Percentiles rank a stretch among this genome's conserved stretches.
Evolutionary conservation across 2,797 vertebrate species (phyloP).

Genomic region (Remorina albescens): DNA sequence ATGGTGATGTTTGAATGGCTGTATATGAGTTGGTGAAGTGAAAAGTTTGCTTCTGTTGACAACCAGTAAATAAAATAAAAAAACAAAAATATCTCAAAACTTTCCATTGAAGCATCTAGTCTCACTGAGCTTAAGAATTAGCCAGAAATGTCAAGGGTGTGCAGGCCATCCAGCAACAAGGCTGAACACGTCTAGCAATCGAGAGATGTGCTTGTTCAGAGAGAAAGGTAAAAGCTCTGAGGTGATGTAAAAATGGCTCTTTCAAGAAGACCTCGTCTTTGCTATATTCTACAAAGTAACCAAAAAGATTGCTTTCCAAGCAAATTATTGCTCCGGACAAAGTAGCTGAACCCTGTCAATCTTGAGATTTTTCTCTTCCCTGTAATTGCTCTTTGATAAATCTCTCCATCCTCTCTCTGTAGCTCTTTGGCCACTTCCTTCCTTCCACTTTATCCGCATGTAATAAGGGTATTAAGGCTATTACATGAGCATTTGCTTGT

Average conservation of each 20-base stretch:
- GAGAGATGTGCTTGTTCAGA: slow-evolving; percentile 16
- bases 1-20: no score
- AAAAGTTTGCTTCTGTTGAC: no score
- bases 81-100: no score
- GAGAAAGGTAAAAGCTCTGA: slow-evolving; percentile 29
- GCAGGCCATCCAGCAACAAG: slow-evolving; percentile 26
- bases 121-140: slow-evolving; percentile 28
- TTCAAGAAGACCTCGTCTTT: slow-evolving; percentile 46
- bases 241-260: slow-evolving; percentile 32
- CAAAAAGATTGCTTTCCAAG: slow-evolving; percentile 45
- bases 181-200: slow-evolving; percentile 41
- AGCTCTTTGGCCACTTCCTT: slow-evolving; percentile 25
- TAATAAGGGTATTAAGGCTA: not conserved
- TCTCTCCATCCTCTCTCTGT: slow-evolving; percentile 30
- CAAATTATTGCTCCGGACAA: slow-evolving; percentile 58
- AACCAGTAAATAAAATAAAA: no score
- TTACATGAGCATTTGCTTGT: not conserved
- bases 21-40: no score
- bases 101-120: slow-evolving; percentile 25
- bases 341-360: slow-evolving; percentile 43
- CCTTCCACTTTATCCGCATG: slow-evolving; percentile 1
- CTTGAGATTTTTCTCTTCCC: slow-evolving; percentile 33
- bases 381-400: slow-evolving; percentile 45
- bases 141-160: slow-evolving; percentile 49
- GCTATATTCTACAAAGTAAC: slow-evolving; percentile 41